Evolutionary conservation across 2,797 vertebrate genomes (phyloP).

Genomic region (Pseudochromis fuscus): DNA sequence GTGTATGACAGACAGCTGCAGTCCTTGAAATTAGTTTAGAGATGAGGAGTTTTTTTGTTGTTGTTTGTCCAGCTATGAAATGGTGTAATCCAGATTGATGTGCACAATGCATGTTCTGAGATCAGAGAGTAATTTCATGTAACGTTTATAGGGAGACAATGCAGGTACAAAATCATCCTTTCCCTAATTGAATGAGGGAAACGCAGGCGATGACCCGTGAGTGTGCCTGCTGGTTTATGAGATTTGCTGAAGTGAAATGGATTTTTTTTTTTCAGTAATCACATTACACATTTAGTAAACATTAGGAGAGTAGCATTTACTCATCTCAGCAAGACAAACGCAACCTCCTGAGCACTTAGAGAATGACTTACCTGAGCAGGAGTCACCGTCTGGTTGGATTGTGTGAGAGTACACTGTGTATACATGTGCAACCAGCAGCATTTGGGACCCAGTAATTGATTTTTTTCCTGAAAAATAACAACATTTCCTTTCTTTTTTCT

Average conservation of each 20-base stretch:
- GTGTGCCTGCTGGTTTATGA: slow-evolving; percentile 48
- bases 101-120: not conserved
- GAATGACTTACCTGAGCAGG: slow-evolving; percentile 1
- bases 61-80: slow-evolving; percentile 25
- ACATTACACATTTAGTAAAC: slow-evolving; percentile 54
- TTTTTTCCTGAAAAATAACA: slow-evolving; percentile 38
- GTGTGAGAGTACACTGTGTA: not conserved
- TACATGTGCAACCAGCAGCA: not conserved
- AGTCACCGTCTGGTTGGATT: slow-evolving; percentile 6
- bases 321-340: slow-evolving; percentile 40
- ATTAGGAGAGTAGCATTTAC: slow-evolving; percentile 24
- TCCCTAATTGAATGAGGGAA: slow-evolving; percentile 61
- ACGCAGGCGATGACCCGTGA: slow-evolving; percentile 36
- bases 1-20: slow-evolving; percentile 31
- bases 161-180: slow-evolving; percentile 24
- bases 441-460: not conserved
- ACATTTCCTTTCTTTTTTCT: slow-evolving; percentile 47
- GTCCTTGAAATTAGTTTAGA: slow-evolving; percentile 10
- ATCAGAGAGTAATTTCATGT: slow-evolving; percentile 18
- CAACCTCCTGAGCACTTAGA: slow-evolving; percentile 16
- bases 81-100: slow-evolving; percentile 39
- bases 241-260: slow-evolving; percentile 60
- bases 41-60: slow-evolving; percentile 5
- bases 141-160: slow-evolving; percentile 13
- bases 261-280: slow-evolving; percentile 65